A percentile compares a stretch with the other conserved stretches of the same genome.
Evolutionary conservation across 23 tunicate genomes (phyloP).

Genomic region (Styela clava): DNA sequence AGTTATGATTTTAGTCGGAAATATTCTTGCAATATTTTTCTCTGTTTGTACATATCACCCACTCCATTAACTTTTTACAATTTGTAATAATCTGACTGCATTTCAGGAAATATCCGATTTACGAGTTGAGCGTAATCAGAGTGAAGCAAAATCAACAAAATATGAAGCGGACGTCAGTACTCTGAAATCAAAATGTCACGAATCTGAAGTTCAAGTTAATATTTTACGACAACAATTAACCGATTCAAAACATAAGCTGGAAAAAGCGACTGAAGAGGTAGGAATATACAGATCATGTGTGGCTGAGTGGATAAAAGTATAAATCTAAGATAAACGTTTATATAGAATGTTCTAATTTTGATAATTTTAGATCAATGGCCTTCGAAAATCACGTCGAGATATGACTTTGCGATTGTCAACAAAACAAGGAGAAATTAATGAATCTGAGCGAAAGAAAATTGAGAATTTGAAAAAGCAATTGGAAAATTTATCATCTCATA

Average conservation of each 20-base stretch:
- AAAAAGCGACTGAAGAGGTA: constrained; percentile 61
- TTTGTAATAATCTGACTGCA: no score
- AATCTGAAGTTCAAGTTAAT: constrained; percentile 74
- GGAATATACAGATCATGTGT: no score
- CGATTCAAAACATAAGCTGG: constrained; percentile 51
- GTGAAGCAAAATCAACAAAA: constrained; percentile 20
- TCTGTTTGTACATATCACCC: background rate
- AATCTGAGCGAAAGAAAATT: constrained; percentile 47
- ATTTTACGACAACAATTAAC: constrained; percentile 80
- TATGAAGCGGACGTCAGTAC: constrained; percentile 18
- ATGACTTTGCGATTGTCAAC: constrained; percentile 18
- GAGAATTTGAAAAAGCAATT: constrained; percentile 57
- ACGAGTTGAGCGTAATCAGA: constrained; percentile 22
- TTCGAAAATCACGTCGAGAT: constrained; percentile 24
- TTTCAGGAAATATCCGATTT: constrained; percentile 21
- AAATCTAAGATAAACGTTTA: no score
- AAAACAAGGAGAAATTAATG: constrained; percentile 16
- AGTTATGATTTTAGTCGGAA: background rate
- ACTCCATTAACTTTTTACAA: background rate
- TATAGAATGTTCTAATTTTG: no score
- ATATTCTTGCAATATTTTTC: background rate
- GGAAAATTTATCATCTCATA: constrained; percentile 54
- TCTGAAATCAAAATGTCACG: constrained; percentile 39
- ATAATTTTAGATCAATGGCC: constrained; percentile 8
- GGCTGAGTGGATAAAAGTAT: no score